Evolutionary conservation across 2,113 vertebrate species (phyloP).

Genomic region (Mugil cephalus): DNA sequence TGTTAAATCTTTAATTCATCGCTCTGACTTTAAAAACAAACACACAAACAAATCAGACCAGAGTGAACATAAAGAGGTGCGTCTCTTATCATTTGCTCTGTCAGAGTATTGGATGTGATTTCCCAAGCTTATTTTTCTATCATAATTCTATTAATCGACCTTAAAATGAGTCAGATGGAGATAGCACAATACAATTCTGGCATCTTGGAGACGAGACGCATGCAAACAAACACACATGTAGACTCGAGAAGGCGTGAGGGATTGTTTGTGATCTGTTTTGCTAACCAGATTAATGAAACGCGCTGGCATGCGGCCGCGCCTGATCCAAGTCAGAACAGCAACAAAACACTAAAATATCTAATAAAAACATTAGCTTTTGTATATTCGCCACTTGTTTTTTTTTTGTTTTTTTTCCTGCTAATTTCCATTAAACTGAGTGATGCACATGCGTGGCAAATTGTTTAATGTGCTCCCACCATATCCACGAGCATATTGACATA

Average conservation of each 20-base stretch:
- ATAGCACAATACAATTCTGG: slow-evolving; percentile 49
- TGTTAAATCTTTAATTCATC: slow-evolving; percentile 26
- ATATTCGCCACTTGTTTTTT: slow-evolving; percentile 55
- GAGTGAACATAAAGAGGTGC: slow-evolving; percentile 21
- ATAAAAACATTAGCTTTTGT: slow-evolving; percentile 63
- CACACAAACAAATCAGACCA: not conserved
- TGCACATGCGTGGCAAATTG: slow-evolving; percentile 70
- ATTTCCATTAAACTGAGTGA: slow-evolving; percentile 67
- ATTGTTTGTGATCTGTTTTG: slow-evolving; percentile 64
- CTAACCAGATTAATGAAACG: slow-evolving; percentile 74
- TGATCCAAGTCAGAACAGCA: slow-evolving; percentile 47
- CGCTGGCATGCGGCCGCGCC: slow-evolving; percentile 43
- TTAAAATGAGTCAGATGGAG: slow-evolving; percentile 40
- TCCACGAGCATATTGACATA: slow-evolving; percentile 69
- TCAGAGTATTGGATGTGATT: slow-evolving; percentile 49
- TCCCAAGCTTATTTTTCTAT: slow-evolving; percentile 54
- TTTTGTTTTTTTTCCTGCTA: slow-evolving; percentile 60
- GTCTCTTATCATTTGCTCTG: slow-evolving; percentile 25
- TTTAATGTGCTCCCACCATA: slow-evolving; percentile 70
- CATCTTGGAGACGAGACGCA: slow-evolving; percentile 25
- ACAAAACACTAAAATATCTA: slow-evolving; percentile 61
- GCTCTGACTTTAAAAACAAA: slow-evolving; percentile 7
- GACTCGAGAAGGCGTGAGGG: slow-evolving; percentile 8
- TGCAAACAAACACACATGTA: slow-evolving; percentile 16
- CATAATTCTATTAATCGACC: slow-evolving; percentile 62